Evolutionary conservation across 2,888 invertebrate genomes (phyloP).

Genomic region (Tetragonula carbonaria): DNA sequence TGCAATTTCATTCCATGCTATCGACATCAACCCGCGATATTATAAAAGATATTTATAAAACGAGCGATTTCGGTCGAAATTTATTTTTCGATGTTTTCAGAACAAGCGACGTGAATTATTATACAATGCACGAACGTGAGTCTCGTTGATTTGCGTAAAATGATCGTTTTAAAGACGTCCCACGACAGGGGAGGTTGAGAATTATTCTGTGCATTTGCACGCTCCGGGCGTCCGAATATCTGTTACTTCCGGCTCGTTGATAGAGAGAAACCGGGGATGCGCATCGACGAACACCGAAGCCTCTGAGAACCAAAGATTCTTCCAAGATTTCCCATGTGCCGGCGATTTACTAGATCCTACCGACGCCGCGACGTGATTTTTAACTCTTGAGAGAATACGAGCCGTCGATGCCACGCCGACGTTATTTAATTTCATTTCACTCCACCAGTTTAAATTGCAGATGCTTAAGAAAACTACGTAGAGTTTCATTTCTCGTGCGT

Average conservation of each 20-base stretch:
- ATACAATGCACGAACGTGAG: too few species aligned
- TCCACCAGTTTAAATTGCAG: neutral
- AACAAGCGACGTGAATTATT: too few species aligned
- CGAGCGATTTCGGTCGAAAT: too few species aligned
- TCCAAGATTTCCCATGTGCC: constrained; percentile 66
- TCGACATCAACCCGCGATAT: neutral
- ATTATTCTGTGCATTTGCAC: constrained; percentile 29
- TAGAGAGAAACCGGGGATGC: constrained; percentile 28
- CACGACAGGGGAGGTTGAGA: constrained; percentile 9
- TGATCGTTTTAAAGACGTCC: constrained; percentile 1
- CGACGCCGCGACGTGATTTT: constrained; percentile 22
- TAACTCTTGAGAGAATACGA: constrained; percentile 35
- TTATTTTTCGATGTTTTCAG: too few species aligned
- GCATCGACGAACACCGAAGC: constrained; percentile 43
- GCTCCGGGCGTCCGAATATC: constrained; percentile 44
- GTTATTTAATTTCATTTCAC: constrained; percentile 45
- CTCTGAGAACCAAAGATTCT: constrained; percentile 53
- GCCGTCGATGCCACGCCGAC: constrained; percentile 13
- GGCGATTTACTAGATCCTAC: constrained; percentile 51
- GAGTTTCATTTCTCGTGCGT: too few species aligned
- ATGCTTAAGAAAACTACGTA: neutral
- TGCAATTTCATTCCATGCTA: neutral
- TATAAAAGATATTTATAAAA: too few species aligned
- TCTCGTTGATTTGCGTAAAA: neutral
- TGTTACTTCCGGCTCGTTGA: constrained; percentile 44